Percentiles rank a stretch among this genome's conserved stretches.
phyloP scores from a whole-genome alignment of 2,888 invertebrate species.

The Nesidiocoris tenuis region DNA sequence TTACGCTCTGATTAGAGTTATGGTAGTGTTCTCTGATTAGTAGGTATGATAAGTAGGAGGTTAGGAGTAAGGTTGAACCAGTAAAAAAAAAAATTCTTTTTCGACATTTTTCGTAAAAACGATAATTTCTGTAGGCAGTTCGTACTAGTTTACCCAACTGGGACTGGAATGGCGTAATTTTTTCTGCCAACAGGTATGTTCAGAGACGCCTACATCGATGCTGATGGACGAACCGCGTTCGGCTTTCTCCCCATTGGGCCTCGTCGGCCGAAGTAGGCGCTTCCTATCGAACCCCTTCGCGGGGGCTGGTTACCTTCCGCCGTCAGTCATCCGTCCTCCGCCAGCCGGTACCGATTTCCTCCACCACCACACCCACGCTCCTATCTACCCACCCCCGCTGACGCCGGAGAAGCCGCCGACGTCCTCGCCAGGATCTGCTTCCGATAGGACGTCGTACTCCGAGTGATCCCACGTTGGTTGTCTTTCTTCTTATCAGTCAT shows the following conservation, averaged over 20 bases:
- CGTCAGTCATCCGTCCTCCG: slow-evolving; percentile 68
- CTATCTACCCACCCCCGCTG: slow-evolving; percentile 52
- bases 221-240: slow-evolving; percentile 60
- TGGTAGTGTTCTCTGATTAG: too few species aligned
- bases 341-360: slow-evolving; percentile 44
- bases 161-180: too few species aligned
- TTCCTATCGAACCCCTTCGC: slow-evolving; percentile 80
- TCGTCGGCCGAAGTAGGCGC: slow-evolving; percentile 60
- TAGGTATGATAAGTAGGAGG: too few species aligned
- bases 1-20: too few species aligned
- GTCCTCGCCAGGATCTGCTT: slow-evolving; percentile 58
- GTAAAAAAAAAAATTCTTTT: too few species aligned
- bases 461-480: slow-evolving; percentile 54
- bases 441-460: slow-evolving; percentile 61
- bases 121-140: too few species aligned
- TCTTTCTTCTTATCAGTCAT: neutral
- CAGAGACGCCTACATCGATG: slow-evolving; percentile 3
- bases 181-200: slow-evolving; percentile 18
- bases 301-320: slow-evolving; percentile 78
- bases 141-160: too few species aligned
- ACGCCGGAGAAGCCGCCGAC: slow-evolving; percentile 54
- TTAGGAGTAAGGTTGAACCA: too few species aligned
- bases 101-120: too few species aligned
- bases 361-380: slow-evolving; percentile 53
- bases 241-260: slow-evolving; percentile 72